A percentile compares a stretch with the other conserved stretches of the same genome.
phyloP scores from a whole-genome alignment of 2,113 vertebrate species.

The Haemorhous mexicanus region DNA sequence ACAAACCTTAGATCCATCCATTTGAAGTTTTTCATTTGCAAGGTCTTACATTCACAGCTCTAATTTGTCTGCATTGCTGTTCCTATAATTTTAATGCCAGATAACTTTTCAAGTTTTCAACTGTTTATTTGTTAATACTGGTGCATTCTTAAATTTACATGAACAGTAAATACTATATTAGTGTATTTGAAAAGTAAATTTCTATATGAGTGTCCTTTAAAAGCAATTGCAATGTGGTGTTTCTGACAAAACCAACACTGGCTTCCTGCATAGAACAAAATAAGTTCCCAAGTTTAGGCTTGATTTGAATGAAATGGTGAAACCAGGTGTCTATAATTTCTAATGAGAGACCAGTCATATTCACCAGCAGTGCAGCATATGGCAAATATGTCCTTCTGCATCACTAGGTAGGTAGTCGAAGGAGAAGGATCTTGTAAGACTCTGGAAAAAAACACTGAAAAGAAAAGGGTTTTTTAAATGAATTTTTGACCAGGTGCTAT shows the following conservation, averaged over 20 bases:
- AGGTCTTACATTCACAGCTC: conserved; percentile 21
- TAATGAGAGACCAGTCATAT: neutral
- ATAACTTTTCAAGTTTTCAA: conserved; percentile 2
- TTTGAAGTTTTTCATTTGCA: conserved; percentile 36
- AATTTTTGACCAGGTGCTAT: neutral
- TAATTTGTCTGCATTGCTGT: neutral
- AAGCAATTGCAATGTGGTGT: neutral
- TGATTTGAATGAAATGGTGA: neutral
- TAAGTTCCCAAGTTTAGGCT: neutral
- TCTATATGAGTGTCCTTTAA: neutral
- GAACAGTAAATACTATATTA: neutral
- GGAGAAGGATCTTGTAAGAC: neutral
- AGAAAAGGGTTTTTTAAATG: neutral
- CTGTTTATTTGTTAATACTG: neutral
- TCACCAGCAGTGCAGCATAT: neutral
- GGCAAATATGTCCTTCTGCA: neutral
- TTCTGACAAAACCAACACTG: neutral
- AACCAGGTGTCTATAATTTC: neutral
- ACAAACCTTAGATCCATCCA: conserved; percentile 50
- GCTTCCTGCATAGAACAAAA: neutral
- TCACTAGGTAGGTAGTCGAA: neutral
- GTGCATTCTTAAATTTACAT: neutral
- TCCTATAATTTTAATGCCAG: conserved; percentile 18
- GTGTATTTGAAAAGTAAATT: neutral
- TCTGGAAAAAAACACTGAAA: neutral